phyloP scores from a whole-genome alignment of 2,113 vertebrate species.

The Dendropsophus ebraccatus region DNA sequence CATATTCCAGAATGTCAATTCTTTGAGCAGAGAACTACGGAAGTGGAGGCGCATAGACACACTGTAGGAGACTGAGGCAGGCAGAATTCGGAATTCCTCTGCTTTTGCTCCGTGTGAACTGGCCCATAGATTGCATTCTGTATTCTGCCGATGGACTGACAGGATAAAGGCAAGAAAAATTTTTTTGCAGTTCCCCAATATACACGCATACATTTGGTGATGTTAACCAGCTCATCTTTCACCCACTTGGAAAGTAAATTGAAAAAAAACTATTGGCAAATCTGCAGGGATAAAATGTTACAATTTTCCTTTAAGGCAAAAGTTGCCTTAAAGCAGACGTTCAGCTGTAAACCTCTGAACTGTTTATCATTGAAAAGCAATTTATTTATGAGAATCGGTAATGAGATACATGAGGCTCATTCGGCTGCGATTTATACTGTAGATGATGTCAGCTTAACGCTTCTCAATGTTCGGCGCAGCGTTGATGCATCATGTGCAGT shows the following conservation, averaged over 20 bases:
- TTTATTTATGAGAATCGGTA: slow-evolving; percentile 14
- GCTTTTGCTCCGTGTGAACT: no score
- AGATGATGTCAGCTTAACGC: slow-evolving; percentile 22
- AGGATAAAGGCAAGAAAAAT: no score
- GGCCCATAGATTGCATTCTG: no score
- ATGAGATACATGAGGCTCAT: slow-evolving; percentile 28
- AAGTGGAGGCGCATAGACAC: no score
- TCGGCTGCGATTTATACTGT: slow-evolving; percentile 15
- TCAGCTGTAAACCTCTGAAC: background rate
- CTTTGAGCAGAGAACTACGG: no score
- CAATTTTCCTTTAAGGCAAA: background rate
- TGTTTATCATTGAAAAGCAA: slow-evolving; percentile 17
- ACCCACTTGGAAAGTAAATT: background rate
- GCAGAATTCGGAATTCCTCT: no score
- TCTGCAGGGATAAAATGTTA: background rate
- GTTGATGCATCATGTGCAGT: slow-evolving; percentile 39
- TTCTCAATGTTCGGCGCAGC: background rate
- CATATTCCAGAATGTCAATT: no score
- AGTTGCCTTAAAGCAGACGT: background rate
- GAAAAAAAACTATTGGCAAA: background rate
- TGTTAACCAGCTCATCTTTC: background rate
- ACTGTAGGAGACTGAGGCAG: no score
- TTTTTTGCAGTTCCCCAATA: no score
- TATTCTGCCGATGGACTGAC: no score
- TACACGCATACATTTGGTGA: no score